A percentile compares a stretch with the other conserved stretches of the same genome.
phyloP scores from a whole-genome alignment of 2,113 vertebrate species.

The Platycercus adscitus region DNA sequence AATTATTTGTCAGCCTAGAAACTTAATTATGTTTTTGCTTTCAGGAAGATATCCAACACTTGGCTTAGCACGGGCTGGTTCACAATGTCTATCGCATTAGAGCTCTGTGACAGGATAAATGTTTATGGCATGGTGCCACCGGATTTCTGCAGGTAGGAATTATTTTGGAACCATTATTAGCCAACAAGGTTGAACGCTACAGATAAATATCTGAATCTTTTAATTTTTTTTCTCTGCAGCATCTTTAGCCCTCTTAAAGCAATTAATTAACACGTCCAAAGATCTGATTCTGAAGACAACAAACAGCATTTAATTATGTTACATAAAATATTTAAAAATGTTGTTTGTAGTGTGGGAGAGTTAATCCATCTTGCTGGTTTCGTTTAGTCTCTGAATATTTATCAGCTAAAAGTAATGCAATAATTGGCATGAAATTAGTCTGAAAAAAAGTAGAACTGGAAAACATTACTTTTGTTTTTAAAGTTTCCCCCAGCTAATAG shows the following conservation, averaged over 20 bases:
- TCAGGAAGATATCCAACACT: conserved; percentile 96
- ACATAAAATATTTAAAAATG: conserved; percentile 72
- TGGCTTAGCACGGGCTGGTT: conserved; percentile 99
- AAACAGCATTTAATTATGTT: conserved; percentile 73
- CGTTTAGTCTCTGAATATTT: conserved; percentile 75
- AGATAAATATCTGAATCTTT: conserved; percentile 57
- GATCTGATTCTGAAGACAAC: conserved; percentile 67
- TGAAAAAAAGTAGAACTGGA: conserved; percentile 54
- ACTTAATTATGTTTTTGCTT: conserved; percentile 72
- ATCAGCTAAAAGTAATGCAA: conserved; percentile 70
- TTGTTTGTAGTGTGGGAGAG: conserved; percentile 68
- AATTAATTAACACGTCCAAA: conserved; percentile 65
- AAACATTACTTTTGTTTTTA: conserved; percentile 61
- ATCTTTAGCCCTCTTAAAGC: conserved; percentile 51
- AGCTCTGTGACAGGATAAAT: conserved; percentile 95
- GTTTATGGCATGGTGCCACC: conserved; percentile 98
- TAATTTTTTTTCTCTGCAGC: conserved; percentile 8
- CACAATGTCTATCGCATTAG: conserved; percentile 97
- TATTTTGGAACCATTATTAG: conserved; percentile 36
- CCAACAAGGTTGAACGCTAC: not conserved
- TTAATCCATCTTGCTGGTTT: conserved; percentile 73
- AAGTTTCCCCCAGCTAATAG: conserved; percentile 40
- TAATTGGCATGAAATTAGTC: conserved; percentile 76
- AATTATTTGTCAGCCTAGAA: conserved; percentile 47
- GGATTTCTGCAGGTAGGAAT: conserved; percentile 96